Evolutionary conservation across 2,113 vertebrate species (phyloP).

Genomic region (Thamnophis sirtalis): DNA sequence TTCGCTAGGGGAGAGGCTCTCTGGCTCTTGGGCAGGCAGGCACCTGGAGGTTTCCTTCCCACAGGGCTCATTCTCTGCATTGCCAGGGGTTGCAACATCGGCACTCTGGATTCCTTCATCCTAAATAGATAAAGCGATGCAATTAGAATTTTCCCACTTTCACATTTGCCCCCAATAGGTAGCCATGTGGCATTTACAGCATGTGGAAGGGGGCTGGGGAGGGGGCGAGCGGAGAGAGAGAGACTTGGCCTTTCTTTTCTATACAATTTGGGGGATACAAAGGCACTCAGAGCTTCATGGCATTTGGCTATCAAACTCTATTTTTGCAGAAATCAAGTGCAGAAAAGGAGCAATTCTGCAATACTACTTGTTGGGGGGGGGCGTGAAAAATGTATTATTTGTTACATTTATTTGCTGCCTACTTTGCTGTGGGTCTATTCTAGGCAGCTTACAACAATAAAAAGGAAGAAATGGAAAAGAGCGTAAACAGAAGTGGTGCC

Average conservation of each 20-base stretch:
- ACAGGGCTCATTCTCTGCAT: constrained; percentile 57
- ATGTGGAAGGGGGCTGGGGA: neutral
- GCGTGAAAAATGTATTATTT: neutral
- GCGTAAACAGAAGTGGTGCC: neutral
- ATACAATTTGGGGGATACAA: neutral
- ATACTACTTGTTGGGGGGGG: neutral
- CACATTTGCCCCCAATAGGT: neutral
- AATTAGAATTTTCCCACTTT: neutral
- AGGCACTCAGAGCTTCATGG: neutral
- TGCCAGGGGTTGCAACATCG: constrained; percentile 52
- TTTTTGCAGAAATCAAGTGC: neutral
- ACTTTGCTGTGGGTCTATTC: neutral
- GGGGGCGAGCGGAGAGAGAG: neutral
- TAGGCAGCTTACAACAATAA: neutral
- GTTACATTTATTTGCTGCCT: neutral
- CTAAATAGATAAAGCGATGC: constrained; percentile 5
- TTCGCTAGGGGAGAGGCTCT: constrained; percentile 44
- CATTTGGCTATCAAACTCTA: neutral
- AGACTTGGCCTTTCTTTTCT: neutral
- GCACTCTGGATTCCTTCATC: constrained; percentile 61
- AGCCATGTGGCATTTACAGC: neutral
- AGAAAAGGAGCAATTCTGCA: neutral
- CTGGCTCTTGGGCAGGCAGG: constrained; percentile 35
- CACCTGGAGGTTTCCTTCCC: constrained; percentile 51
- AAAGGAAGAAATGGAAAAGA: neutral